A percentile compares a stretch with the other conserved stretches of the same genome.
Evolutionary conservation across 2,797 vertebrate genomes (phyloP).

Genomic region (Labroides dimidiatus): DNA sequence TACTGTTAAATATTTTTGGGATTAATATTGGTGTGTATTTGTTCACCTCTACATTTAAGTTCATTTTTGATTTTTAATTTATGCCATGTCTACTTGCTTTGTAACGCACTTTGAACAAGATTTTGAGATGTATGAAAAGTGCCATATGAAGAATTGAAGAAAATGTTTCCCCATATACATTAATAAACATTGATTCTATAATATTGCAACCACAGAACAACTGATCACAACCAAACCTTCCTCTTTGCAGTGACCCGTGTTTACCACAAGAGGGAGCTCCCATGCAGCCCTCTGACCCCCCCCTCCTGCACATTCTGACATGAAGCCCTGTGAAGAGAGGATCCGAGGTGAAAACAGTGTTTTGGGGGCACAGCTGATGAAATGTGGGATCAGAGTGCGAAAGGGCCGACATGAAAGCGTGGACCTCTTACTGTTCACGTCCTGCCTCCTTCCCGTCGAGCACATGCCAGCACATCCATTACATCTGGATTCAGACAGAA

Average conservation of each 20-base stretch:
- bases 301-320: conserved; percentile 1
- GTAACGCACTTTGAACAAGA: too few relatives aligned
- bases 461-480: conserved; percentile 58
- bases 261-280: conserved; percentile 76
- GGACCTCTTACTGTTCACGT: conserved; percentile 50
- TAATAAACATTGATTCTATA: too few relatives aligned
- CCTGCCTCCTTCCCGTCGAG: conserved; percentile 58
- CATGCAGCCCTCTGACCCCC: conserved; percentile 5
- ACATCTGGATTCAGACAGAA: conserved; percentile 79
- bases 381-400: conserved; percentile 66
- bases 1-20: too few relatives aligned
- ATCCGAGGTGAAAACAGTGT: conserved; percentile 61
- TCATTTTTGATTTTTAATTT: too few relatives aligned
- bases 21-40: too few relatives aligned
- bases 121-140: too few relatives aligned
- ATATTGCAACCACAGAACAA: not conserved
- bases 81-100: too few relatives aligned
- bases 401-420: conserved; percentile 72
- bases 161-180: too few relatives aligned
- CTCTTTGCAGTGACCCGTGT: not conserved
- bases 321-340: conserved; percentile 32
- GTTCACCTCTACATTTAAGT: too few relatives aligned
- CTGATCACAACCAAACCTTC: not conserved
- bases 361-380: conserved; percentile 76
- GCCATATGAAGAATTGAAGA: too few relatives aligned